Evolutionary conservation across 2,797 vertebrate genomes (phyloP), one percentile per base, ranked within the genome.

Genomic region (Anabacerthia variegaticeps): DNA sequence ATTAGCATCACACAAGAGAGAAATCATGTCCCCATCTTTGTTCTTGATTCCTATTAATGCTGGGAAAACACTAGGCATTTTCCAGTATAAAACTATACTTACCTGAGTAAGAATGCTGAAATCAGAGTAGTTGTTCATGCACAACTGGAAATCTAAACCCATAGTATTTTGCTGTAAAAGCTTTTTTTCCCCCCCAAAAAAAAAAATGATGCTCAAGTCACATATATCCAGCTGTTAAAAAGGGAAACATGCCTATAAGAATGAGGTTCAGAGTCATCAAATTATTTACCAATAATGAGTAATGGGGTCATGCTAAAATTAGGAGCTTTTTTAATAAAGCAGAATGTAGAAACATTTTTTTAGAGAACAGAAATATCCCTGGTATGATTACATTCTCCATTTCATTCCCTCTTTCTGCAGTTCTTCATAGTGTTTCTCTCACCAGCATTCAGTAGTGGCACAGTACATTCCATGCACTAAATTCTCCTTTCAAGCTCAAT

Each of bases 401-500:
- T 36, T 54, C 11, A 37, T 67, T 48, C 13, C 7, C 14, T 76
- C 24, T 61, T 92, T 71, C n/a, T 79, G 16, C 51, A 72, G 56
- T 75, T 86, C 34, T 77, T 58, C 69, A 26, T 24, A 67, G 62
- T 85, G 66, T 79, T 96, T 79, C 26, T 37, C 62, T 73, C 88
- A 77, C 65, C 68, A 89, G 46, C 51, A 73, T 73, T 79, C 74
- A 75, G 66, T 58, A 89, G 91, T 54, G 59, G 58, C 71, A 91
- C 80, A 89, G 89, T 89, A 49, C 89, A 94, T 96, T 94, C 94
- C 32, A 46, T 96, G 88, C 94, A 93, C 85, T 95, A 86, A 84
- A 94, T 96, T 96, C 93, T 94, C 88, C 89, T 98, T 98, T 97
- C 97, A 97, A 97, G 90, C 95, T 97, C 96, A 95, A 69, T 96